phyloP scores from a whole-genome alignment of 2,797 vertebrate species.

The Poecilia gillii region DNA sequence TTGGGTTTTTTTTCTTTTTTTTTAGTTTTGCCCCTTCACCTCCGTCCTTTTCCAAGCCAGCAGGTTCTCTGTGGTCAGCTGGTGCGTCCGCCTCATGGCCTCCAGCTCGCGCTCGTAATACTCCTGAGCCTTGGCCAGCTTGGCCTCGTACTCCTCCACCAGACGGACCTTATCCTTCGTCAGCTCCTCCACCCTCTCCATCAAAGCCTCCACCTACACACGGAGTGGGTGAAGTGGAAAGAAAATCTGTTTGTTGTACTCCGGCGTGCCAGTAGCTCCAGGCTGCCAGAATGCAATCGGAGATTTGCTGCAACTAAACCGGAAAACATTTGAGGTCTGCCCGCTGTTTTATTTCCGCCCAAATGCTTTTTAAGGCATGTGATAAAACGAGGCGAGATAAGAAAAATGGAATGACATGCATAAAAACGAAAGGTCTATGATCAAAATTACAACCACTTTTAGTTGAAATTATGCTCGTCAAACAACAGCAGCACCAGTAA shows the following conservation, averaged over 20 bases:
- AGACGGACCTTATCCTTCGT: constrained; percentile 88
- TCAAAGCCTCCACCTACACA: constrained; percentile 86
- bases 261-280: background rate
- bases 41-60: constrained; percentile 96
- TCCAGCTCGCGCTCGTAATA: constrained; percentile 96
- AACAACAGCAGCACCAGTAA: constrained; percentile 30
- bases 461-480: constrained; percentile 24
- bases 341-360: background rate
- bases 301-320: background rate
- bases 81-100: constrained; percentile 93
- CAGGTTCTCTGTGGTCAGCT: constrained; percentile 94
- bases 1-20: background rate
- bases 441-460: constrained; percentile 16
- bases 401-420: constrained; percentile 68
- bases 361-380: background rate
- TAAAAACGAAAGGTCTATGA: constrained; percentile 36
- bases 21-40: constrained; percentile 43
- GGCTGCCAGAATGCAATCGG: background rate
- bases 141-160: constrained; percentile 94
- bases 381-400: constrained; percentile 39
- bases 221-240: background rate
- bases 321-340: background rate
- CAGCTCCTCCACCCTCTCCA: constrained; percentile 89
- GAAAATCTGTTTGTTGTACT: background rate
- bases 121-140: constrained; percentile 91